Conservation (phyloP, 2,797 vertebrate species). For the Sitta carolinensis region DNA sequence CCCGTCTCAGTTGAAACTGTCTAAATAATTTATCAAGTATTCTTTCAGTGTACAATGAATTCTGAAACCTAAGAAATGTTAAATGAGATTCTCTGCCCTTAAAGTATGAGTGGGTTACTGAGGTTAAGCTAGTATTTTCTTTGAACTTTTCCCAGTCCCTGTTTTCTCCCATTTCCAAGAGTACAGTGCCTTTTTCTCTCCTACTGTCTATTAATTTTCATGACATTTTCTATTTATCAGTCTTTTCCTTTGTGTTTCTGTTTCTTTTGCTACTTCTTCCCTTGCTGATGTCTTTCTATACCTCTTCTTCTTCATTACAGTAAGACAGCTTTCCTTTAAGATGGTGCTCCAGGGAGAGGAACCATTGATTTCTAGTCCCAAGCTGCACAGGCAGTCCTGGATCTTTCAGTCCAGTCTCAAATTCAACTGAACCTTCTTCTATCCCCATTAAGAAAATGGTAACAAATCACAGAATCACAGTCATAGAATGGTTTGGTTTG, state of each 20-base stretch:
- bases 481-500: neutral
- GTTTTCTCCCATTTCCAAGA: slow-evolving; percentile 2
- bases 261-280: slow-evolving; percentile 40
- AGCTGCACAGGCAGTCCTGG: neutral
- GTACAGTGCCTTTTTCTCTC: neutral
- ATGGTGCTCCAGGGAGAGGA: neutral
- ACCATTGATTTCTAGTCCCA: neutral
- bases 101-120: slow-evolving; percentile 53
- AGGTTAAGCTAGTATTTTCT: slow-evolving; percentile 67
- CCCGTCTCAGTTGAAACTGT: slow-evolving; percentile 68
- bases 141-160: slow-evolving; percentile 55
- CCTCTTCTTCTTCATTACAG: slow-evolving; percentile 10
- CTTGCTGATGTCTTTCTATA: slow-evolving; percentile 15
- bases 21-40: slow-evolving; percentile 79
- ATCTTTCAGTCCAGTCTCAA: neutral
- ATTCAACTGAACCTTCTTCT: neutral
- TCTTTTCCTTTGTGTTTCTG: neutral
- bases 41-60: slow-evolving; percentile 66
- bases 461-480: neutral
- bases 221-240: slow-evolving; percentile 63
- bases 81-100: slow-evolving; percentile 69
- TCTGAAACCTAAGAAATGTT: slow-evolving; percentile 72
- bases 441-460: neutral
- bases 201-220: slow-evolving; percentile 49
- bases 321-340: slow-evolving; percentile 3